Conservation (phyloP, 2,113 vertebrate genomes). For the Cacatua alba region DNA sequence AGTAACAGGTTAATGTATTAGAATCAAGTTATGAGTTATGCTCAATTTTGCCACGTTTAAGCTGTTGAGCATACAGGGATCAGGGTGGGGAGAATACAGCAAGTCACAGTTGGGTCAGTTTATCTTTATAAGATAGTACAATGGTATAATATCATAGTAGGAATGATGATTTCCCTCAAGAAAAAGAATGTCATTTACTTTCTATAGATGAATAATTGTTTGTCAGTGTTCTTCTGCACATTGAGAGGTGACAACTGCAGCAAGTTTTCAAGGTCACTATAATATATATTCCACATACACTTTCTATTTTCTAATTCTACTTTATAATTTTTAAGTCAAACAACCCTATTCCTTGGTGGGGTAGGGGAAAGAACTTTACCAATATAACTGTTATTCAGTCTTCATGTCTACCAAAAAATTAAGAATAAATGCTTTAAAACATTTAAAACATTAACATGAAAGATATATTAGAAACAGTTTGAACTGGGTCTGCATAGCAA, state of each 20-base stretch:
- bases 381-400: background rate
- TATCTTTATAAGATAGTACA: background rate
- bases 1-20: background rate
- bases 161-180: background rate
- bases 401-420: background rate
- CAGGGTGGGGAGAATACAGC: background rate
- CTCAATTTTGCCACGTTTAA: background rate
- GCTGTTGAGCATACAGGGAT: background rate
- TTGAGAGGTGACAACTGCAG: background rate
- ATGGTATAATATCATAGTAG: background rate
- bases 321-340: background rate
- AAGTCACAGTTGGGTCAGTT: background rate
- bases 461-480: background rate
- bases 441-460: background rate
- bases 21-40: background rate
- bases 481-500: background rate
- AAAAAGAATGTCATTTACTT: background rate
- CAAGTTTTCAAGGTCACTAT: background rate
- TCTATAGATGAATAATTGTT: background rate
- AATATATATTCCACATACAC: background rate
- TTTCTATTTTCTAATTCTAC: background rate
- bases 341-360: background rate
- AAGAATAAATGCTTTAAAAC: background rate
- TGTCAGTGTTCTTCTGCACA: background rate
- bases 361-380: accelerated